Evolutionary conservation across 2,113 vertebrate species (phyloP).

Genomic region (Sphaerodactylus townsendi): DNA sequence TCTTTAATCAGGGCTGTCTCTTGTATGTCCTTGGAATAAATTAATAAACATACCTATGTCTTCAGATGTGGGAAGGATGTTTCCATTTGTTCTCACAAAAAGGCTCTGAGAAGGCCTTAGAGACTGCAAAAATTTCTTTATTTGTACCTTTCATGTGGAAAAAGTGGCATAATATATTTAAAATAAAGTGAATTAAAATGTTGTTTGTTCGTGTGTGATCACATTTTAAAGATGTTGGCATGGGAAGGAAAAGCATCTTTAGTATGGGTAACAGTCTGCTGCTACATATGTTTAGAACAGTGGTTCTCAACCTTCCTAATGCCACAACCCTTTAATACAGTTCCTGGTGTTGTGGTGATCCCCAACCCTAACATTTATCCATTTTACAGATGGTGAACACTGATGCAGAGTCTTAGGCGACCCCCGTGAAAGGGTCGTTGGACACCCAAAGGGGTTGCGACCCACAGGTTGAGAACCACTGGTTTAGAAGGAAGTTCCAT

Average conservation of each 20-base stretch:
- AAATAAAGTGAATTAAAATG: not conserved
- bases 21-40: not conserved
- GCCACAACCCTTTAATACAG: too few species aligned
- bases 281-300: not conserved
- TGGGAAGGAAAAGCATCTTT: not conserved
- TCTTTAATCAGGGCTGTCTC: not conserved
- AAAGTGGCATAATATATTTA: too few species aligned
- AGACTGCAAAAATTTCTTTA: not conserved
- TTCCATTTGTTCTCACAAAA: not conserved
- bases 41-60: not conserved
- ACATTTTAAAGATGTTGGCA: not conserved
- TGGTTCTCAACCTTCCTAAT: too few species aligned
- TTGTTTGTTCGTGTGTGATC: not conserved
- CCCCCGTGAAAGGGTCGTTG: too few species aligned
- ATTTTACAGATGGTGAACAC: too few species aligned
- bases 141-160: not conserved
- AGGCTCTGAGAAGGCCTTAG: not conserved
- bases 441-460: too few species aligned
- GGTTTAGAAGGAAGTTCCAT: not conserved
- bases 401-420: too few species aligned
- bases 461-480: too few species aligned
- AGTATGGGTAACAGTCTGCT: not conserved
- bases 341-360: too few species aligned
- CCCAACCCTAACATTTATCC: too few species aligned
- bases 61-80: not conserved